Conservation (phyloP, 1,140 invertebrate genomes). For the Belonocnema kinseyi region DNA sequence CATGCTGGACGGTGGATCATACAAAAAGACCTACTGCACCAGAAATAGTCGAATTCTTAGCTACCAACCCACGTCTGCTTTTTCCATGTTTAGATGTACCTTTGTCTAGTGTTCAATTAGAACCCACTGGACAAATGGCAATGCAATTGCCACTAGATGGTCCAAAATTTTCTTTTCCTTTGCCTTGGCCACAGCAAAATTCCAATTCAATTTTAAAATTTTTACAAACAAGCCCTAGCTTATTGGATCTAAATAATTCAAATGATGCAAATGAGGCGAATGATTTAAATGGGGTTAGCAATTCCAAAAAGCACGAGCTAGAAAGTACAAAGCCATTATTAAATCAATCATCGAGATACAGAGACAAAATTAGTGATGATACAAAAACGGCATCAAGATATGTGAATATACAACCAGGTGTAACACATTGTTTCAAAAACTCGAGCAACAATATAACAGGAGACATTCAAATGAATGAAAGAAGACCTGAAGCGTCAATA, state of each 20-base stretch:
- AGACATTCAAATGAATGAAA: conserved; percentile 49
- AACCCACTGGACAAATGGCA: conserved; percentile 78
- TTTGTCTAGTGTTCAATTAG: conserved; percentile 82
- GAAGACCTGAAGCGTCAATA: conserved; percentile 40
- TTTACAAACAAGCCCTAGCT: conserved; percentile 1
- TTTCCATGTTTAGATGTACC: conserved; percentile 88
- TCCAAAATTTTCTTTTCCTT: conserved; percentile 66
- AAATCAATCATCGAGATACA: background rate
- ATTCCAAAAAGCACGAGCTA: conserved; percentile 39
- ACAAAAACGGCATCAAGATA: conserved; percentile 44
- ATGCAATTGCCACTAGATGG: conserved; percentile 69
- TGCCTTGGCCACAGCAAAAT: conserved; percentile 52
- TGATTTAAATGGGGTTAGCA: too few species aligned
- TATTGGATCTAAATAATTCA: background rate
- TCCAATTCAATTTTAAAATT: background rate
- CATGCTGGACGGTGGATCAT: conserved; percentile 86
- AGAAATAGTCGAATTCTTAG: conserved; percentile 88
- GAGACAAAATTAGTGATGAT: conserved; percentile 37
- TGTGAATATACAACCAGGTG: conserved; percentile 55
- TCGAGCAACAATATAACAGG: conserved; percentile 6
- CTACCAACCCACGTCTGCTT: conserved; percentile 85
- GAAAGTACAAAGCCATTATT: conserved; percentile 56
- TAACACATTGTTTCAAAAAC: conserved; percentile 19
- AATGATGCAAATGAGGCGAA: too few species aligned
- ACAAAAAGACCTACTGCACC: conserved; percentile 83